These are phyloP conservation scores for Julus scanicus DNA, from an alignment of 2,888 invertebrate genomes.

Conservation along the genomic window DNA sequence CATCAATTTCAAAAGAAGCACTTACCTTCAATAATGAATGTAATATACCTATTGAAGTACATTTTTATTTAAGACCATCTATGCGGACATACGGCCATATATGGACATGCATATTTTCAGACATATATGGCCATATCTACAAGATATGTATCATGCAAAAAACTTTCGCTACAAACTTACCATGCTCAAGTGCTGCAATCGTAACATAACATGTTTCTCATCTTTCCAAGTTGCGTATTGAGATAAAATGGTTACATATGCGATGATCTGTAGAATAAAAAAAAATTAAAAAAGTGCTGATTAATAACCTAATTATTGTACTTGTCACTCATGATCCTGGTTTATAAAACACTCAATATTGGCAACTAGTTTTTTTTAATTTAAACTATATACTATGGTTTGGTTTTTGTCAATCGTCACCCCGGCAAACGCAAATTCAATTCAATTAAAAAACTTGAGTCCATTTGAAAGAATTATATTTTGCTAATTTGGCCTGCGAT, in stretches of 20 bases:
- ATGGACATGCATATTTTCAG: no score
- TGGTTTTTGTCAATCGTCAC: neutral
- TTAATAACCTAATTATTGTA: neutral
- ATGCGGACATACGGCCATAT: no score
- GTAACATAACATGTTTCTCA: slow-evolving; percentile 68
- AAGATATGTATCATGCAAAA: no score
- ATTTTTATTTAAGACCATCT: no score
- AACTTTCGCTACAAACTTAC: slow-evolving; percentile 61
- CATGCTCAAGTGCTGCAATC: slow-evolving; percentile 69
- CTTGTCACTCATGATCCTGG: neutral
- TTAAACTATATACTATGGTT: no score
- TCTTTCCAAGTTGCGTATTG: slow-evolving; percentile 70
- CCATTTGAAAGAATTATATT: neutral
- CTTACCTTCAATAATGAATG: no score
- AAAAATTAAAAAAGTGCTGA: neutral
- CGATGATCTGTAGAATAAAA: slow-evolving; percentile 64
- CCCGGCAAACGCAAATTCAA: no score
- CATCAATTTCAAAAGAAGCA: no score
- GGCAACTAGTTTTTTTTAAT: neutral
- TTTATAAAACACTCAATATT: neutral
- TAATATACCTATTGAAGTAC: no score
- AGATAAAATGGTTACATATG: slow-evolving; percentile 70
- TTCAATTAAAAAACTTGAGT: neutral
- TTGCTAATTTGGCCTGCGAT: neutral
- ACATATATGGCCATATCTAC: no score